Evolutionary conservation across 2,113 vertebrate species (phyloP).

Genomic region (Platichthys flesus): DNA sequence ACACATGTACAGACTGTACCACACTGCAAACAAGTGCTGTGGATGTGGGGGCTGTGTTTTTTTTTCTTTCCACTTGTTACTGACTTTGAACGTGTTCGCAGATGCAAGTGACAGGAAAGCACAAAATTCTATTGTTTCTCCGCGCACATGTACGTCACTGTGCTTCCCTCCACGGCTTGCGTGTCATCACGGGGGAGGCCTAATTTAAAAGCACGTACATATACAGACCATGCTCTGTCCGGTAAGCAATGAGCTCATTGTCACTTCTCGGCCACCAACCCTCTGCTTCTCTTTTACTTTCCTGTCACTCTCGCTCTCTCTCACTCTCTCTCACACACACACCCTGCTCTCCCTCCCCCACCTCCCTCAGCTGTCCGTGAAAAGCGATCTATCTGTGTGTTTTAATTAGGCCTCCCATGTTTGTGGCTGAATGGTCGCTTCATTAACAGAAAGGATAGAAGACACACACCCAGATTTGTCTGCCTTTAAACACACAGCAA

Average conservation of each 20-base stretch:
- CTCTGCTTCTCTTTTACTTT: constrained; percentile 22
- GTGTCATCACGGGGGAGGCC: constrained; percentile 11
- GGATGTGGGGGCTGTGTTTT: not conserved
- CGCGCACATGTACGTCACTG: constrained; percentile 11
- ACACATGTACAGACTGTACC: not conserved
- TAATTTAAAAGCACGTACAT: constrained; percentile 21
- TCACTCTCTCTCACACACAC: constrained; percentile 7
- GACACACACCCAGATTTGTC: constrained; percentile 42
- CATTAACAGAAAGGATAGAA: constrained; percentile 61
- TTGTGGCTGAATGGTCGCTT: constrained; percentile 73
- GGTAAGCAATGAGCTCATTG: constrained; percentile 55
- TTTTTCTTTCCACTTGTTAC: not conserved
- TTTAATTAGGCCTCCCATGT: constrained; percentile 71
- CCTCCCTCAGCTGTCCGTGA: constrained; percentile 60
- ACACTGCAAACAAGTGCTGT: constrained; percentile 1
- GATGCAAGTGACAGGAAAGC: not conserved
- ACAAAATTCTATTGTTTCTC: constrained; percentile 20
- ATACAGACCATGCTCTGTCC: not conserved
- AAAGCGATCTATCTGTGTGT: constrained; percentile 65
- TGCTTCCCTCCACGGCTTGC: constrained; percentile 32
- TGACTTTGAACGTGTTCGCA: not conserved
- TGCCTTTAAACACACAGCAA: constrained; percentile 27
- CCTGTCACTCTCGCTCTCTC: constrained; percentile 16
- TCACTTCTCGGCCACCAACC: constrained; percentile 10
- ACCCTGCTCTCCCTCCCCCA: not conserved